Percentiles rank a stretch among this genome's conserved stretches.
Conservation (phyloP, 2,888 invertebrate genomes). For the Tetramorium bicarinatum region DNA sequence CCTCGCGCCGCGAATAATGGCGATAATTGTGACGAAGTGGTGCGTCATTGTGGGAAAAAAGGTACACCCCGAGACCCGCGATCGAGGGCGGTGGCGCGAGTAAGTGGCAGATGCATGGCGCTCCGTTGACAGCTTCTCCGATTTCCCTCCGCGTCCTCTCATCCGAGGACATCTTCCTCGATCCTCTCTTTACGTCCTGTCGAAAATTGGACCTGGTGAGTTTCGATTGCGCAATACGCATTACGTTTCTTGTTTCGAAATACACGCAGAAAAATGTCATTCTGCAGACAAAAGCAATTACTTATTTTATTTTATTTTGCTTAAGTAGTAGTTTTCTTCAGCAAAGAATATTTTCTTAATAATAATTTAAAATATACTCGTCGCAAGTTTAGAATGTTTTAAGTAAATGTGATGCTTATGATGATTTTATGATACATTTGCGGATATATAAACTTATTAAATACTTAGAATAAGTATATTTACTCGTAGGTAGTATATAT, state of each 20-base stretch:
- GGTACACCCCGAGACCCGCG: conserved; percentile 76
- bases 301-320: too few relatives aligned
- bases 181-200: not conserved
- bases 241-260: not conserved
- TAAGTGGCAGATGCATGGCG: conserved; percentile 86
- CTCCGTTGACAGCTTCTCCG: conserved; percentile 84
- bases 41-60: conserved; percentile 83
- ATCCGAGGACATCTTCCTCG: conserved; percentile 8
- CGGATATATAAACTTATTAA: too few relatives aligned
- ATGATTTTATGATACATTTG: too few relatives aligned
- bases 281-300: too few relatives aligned
- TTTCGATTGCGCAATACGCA: not conserved
- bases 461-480: too few relatives aligned
- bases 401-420: too few relatives aligned
- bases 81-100: conserved; percentile 79
- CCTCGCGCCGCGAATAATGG: conserved; percentile 81
- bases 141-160: conserved; percentile 76
- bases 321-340: too few relatives aligned
- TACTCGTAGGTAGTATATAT: too few relatives aligned
- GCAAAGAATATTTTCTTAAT: too few relatives aligned
- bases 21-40: conserved; percentile 86
- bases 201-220: not conserved
- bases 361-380: too few relatives aligned
- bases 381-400: too few relatives aligned
- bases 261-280: not conserved